Evolutionary conservation across 2,888 invertebrate genomes (phyloP).

Genomic region (Cataglyphis cursor): DNA sequence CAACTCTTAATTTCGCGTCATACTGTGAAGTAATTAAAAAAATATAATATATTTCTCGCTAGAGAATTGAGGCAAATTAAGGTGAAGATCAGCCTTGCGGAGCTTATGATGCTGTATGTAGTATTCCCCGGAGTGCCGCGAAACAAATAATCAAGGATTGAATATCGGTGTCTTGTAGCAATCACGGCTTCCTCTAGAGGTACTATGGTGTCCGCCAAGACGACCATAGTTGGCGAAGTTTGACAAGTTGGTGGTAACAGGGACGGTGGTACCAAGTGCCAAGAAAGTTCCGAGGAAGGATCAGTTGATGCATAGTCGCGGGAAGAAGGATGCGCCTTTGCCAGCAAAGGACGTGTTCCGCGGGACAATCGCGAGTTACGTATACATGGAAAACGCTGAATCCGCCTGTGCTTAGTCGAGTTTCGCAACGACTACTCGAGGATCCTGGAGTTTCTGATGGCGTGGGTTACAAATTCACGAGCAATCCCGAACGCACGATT

Average conservation of each 20-base stretch:
- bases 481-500: slow-evolving; percentile 62
- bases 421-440: slow-evolving; percentile 55
- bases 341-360: slow-evolving; percentile 68
- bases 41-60: background rate
- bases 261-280: slow-evolving; percentile 73
- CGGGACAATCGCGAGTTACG: slow-evolving; percentile 66
- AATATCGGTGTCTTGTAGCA: slow-evolving; percentile 69
- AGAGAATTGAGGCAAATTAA: slow-evolving; percentile 3
- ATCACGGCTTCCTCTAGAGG: slow-evolving; percentile 63
- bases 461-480: slow-evolving; percentile 63
- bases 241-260: slow-evolving; percentile 76
- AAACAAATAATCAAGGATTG: slow-evolving; percentile 70
- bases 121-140: background rate
- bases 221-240: slow-evolving; percentile 69
- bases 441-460: slow-evolving; percentile 55
- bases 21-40: background rate
- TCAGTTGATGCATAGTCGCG: slow-evolving; percentile 74
- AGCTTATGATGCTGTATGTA: background rate
- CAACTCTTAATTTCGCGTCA: background rate
- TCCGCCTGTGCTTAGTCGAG: slow-evolving; percentile 67
- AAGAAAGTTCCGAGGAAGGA: slow-evolving; percentile 73
- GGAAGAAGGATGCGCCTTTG: slow-evolving; percentile 70
- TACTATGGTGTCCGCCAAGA: slow-evolving; percentile 61
- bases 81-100: background rate
- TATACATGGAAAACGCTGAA: slow-evolving; percentile 72